phyloP scores from a whole-genome alignment of 1,140 invertebrate genomes.

The Eubasilissa regina region DNA sequence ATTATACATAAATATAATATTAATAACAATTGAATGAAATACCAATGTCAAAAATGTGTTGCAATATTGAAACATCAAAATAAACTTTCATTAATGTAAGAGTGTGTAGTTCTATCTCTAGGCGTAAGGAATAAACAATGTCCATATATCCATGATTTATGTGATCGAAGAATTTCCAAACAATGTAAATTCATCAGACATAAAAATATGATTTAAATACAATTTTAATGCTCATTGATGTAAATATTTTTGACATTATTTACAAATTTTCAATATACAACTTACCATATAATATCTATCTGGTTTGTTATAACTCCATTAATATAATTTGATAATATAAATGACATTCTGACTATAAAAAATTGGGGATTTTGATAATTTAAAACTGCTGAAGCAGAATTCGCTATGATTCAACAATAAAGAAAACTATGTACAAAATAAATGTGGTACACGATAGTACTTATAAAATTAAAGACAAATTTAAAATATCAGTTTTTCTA shows the following conservation, averaged over 20 bases:
- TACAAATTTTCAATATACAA: constrained; percentile 39
- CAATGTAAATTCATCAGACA: not conserved
- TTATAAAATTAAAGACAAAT: constrained; percentile 20
- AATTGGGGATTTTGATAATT: not conserved
- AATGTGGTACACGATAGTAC: not conserved
- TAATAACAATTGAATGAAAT: no score
- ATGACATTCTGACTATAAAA: constrained; percentile 18
- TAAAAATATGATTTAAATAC: constrained; percentile 2
- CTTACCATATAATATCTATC: constrained; percentile 36
- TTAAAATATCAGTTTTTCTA: constrained; percentile 22
- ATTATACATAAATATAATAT: no score
- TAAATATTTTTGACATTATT: constrained; percentile 27
- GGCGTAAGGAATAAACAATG: no score
- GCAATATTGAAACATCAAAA: no score
- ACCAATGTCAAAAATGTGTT: no score
- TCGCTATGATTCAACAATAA: constrained; percentile 15
- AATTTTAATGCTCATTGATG: not conserved
- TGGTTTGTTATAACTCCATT: constrained; percentile 33
- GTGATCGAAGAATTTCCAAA: constrained; percentile 1
- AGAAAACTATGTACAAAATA: constrained; percentile 21
- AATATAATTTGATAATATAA: constrained; percentile 33
- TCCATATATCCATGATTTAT: not conserved
- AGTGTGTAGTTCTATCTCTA: no score
- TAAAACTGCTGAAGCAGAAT: constrained; percentile 1
- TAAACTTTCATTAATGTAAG: no score